Percentiles rank a stretch among this genome's conserved stretches.
Conservation (phyloP, 2,888 invertebrate species). For the Proisotoma minuta region DNA sequence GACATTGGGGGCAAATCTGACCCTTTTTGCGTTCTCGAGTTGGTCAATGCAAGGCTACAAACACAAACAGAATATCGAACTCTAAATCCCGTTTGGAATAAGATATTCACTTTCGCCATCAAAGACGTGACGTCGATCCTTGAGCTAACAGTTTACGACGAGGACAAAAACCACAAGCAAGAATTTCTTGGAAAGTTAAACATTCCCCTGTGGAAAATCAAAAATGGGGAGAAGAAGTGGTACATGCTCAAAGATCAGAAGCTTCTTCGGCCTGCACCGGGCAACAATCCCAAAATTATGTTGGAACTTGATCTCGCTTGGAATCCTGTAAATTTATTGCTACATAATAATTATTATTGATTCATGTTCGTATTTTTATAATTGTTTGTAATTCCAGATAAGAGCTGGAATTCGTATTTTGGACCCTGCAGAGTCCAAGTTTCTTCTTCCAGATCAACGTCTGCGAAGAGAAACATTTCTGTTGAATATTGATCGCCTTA, state of each 20-base stretch:
- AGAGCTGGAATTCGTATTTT: slow-evolving; percentile 88
- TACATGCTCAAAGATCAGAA: slow-evolving; percentile 95
- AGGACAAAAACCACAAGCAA: slow-evolving; percentile 95
- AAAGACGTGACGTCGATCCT: slow-evolving; percentile 92
- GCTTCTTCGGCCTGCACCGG: slow-evolving; percentile 81
- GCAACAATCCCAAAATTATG: slow-evolving; percentile 80
- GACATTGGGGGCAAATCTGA: slow-evolving; percentile 97
- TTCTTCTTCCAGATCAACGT: slow-evolving; percentile 88
- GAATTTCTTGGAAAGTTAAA: slow-evolving; percentile 92
- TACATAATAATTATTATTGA: neutral
- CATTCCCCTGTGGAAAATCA: slow-evolving; percentile 77
- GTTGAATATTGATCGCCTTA: slow-evolving; percentile 85
- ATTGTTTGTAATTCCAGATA: slow-evolving; percentile 53
- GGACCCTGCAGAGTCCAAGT: slow-evolving; percentile 92
- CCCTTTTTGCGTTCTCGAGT: slow-evolving; percentile 94
- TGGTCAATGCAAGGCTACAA: slow-evolving; percentile 86
- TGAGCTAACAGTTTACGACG: slow-evolving; percentile 94
- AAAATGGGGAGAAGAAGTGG: slow-evolving; percentile 90
- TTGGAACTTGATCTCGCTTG: slow-evolving; percentile 87
- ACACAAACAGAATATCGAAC: slow-evolving; percentile 99
- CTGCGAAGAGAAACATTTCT: slow-evolving; percentile 94
- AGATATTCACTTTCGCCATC: slow-evolving; percentile 96
- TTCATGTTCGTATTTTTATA: slow-evolving; percentile 6
- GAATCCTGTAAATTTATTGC: slow-evolving; percentile 69
- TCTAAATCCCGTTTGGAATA: slow-evolving; percentile 93